Percentiles rank a stretch among this genome's conserved stretches.
Conservation (phyloP, 1,140 invertebrate genomes). For the Brachionus paranguensis region DNA sequence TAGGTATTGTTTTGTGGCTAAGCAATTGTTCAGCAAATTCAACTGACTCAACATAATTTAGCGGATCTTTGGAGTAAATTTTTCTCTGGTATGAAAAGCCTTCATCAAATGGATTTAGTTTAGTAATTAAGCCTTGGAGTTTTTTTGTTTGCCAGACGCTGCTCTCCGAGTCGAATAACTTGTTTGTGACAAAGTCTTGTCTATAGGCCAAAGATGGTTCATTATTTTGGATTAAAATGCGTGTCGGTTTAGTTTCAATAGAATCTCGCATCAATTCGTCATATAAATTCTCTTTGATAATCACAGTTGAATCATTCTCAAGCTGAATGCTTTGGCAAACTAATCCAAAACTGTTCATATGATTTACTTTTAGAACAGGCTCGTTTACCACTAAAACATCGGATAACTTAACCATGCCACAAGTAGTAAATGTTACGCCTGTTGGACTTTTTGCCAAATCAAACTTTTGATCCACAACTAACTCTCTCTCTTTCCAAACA, state of each 20-base stretch:
- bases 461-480: neutral
- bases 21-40: neutral
- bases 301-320: neutral
- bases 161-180: neutral
- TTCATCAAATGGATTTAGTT: neutral
- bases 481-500: neutral
- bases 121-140: neutral
- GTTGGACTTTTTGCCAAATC: neutral
- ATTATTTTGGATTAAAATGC: neutral
- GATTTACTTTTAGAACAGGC: neutral
- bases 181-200: neutral
- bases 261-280: neutral
- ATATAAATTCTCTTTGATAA: neutral
- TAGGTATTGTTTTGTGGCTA: neutral
- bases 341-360: neutral
- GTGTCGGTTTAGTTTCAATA: neutral
- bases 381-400: neutral
- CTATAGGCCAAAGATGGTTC: neutral
- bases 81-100: neutral
- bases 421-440: neutral
- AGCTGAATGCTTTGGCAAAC: neutral
- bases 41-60: neutral
- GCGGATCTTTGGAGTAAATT: neutral
- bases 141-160: neutral
- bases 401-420: neutral